Evolutionary conservation across 2,888 invertebrate genomes (phyloP).

Genomic region (Catocala fraxini): DNA sequence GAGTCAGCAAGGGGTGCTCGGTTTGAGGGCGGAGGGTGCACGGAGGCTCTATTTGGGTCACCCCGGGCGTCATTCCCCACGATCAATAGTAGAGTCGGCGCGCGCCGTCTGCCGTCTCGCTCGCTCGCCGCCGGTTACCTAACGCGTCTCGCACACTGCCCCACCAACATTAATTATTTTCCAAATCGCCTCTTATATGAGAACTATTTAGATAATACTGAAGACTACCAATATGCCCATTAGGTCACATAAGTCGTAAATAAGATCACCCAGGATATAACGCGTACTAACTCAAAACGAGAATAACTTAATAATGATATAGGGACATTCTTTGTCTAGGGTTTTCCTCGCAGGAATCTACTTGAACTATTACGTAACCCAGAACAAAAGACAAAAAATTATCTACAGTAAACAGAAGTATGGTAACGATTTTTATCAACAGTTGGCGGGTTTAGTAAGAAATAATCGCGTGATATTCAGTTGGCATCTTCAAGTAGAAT

Average conservation of each 20-base stretch:
- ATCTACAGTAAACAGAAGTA: slow-evolving; percentile 46
- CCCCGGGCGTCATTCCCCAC: slow-evolving; percentile 86
- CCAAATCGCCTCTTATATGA: slow-evolving; percentile 69
- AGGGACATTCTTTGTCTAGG: slow-evolving; percentile 43
- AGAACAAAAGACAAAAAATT: slow-evolving; percentile 59
- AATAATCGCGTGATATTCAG: slow-evolving; percentile 46
- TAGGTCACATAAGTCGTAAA: slow-evolving; percentile 22
- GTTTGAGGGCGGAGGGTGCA: slow-evolving; percentile 71
- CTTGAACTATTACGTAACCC: slow-evolving; percentile 60
- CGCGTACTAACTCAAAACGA: slow-evolving; percentile 6
- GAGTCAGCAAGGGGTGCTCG: slow-evolving; percentile 60
- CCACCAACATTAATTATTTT: slow-evolving; percentile 82
- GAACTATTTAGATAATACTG: slow-evolving; percentile 64
- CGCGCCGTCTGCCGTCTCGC: slow-evolving; percentile 79
- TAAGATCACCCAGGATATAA: slow-evolving; percentile 29
- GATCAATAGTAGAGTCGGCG: slow-evolving; percentile 84
- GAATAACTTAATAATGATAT: slow-evolving; percentile 8
- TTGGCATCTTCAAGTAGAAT: slow-evolving; percentile 51
- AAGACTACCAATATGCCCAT: slow-evolving; percentile 48
- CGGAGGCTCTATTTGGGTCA: slow-evolving; percentile 87
- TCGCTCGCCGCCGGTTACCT: slow-evolving; percentile 79
- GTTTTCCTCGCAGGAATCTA: slow-evolving; percentile 47
- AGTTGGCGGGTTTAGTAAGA: slow-evolving; percentile 38
- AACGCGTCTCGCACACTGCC: slow-evolving; percentile 81
- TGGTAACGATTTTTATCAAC: slow-evolving; percentile 40